Evolutionary conservation across 2,888 invertebrate genomes (phyloP).

Genomic region (Scaptodrosophila latifasciaeformis): DNA sequence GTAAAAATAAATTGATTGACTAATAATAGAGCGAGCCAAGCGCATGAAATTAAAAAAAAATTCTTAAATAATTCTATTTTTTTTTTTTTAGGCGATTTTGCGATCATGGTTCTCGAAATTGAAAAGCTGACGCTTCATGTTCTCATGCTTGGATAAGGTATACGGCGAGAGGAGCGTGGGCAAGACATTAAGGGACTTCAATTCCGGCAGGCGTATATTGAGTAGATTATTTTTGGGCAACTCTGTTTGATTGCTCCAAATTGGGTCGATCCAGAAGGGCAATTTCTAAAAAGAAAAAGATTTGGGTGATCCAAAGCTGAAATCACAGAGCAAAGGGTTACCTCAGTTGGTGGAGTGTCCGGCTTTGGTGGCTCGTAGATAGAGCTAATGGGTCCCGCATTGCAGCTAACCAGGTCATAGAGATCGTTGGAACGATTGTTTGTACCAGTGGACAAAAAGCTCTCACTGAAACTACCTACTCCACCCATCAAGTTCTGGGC

Average conservation of each 20-base stretch:
- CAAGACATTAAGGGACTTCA: conserved; percentile 65
- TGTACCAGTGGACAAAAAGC: conserved; percentile 1
- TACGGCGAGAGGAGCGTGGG: conserved; percentile 73
- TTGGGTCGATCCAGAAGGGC: conserved; percentile 75
- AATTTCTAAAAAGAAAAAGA: conserved; percentile 51
- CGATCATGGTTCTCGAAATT: conserved; percentile 72
- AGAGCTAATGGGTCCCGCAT: conserved; percentile 51
- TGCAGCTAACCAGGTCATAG: conserved; percentile 57
- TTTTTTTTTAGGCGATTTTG: conserved; percentile 64
- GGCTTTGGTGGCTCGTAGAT: conserved; percentile 71
- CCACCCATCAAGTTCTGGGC: neutral
- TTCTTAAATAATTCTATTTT: neutral
- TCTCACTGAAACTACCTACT: neutral
- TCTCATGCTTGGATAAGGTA: conserved; percentile 73
- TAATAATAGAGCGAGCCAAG: conserved; percentile 14
- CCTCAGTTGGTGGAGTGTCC: conserved; percentile 69
- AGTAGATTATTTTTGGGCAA: conserved; percentile 43
- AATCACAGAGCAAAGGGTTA: conserved; percentile 26
- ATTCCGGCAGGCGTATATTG: conserved; percentile 70
- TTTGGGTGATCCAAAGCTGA: neutral
- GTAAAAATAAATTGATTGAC: conserved; percentile 23
- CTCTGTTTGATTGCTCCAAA: conserved; percentile 68
- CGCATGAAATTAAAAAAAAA: conserved; percentile 7
- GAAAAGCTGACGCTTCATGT: conserved; percentile 72
- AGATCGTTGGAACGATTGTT: conserved; percentile 30